Percentiles rank a stretch among this genome's conserved stretches.
These are phyloP conservation scores for Pegea sp. DNA, from an alignment of 23 tunicate genomes.

Conservation along the genomic window DNA sequence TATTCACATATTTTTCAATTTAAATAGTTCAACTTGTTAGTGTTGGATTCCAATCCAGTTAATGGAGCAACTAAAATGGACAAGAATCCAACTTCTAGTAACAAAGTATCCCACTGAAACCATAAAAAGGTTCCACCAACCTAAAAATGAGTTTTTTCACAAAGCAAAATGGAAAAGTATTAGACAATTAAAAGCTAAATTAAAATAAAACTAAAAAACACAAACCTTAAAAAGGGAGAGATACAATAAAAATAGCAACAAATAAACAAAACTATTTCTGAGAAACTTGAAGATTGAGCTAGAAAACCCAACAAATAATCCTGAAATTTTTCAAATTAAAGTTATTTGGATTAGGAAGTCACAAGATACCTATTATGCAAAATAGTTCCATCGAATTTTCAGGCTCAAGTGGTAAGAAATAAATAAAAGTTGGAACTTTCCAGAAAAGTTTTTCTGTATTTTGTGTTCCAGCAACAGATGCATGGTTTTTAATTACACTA, in stretches of 20 bases:
- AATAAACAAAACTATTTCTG: constrained; percentile 12
- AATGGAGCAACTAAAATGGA: constrained; percentile 37
- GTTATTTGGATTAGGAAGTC: not conserved
- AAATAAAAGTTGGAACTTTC: constrained; percentile 30
- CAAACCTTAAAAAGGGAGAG: constrained; percentile 61
- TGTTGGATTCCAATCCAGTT: not conserved
- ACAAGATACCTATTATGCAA: constrained; percentile 10
- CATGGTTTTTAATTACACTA: constrained; percentile 1
- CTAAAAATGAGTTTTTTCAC: no score
- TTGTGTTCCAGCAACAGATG: constrained; percentile 4
- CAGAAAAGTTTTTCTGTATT: constrained; percentile 17
- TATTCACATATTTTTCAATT: not conserved
- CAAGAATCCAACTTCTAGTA: constrained; percentile 78
- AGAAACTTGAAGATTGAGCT: constrained; percentile 15
- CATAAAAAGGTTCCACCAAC: constrained; percentile 89
- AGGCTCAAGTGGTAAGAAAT: constrained; percentile 22
- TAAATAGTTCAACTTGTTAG: not conserved
- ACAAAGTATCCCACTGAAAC: constrained; percentile 98
- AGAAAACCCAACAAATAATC: constrained; percentile 25
- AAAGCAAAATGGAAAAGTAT: not conserved
- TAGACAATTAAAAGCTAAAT: not conserved
- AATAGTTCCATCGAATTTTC: constrained; percentile 21
- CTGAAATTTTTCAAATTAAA: constrained; percentile 9
- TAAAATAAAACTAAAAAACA: not conserved
- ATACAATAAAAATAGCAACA: constrained; percentile 43